phyloP scores from a whole-genome alignment of 2,797 vertebrate species.

The Microhierax caerulescens region DNA sequence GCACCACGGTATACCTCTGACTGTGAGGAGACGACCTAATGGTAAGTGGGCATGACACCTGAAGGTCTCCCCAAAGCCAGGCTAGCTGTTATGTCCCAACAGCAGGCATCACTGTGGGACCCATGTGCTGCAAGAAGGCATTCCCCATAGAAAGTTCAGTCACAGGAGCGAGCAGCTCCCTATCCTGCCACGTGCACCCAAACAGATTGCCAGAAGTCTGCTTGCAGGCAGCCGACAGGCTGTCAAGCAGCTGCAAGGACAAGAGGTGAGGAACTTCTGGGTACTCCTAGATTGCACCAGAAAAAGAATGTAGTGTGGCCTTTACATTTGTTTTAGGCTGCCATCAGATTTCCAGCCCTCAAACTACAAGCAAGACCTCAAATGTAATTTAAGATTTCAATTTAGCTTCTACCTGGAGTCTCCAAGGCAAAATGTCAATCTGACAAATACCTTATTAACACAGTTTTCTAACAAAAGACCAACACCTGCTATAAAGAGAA shows the following conservation, averaged over 20 bases:
- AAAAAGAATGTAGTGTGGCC: not conserved
- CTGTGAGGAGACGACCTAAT: not conserved
- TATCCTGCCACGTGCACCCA: not conserved
- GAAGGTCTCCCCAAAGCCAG: not conserved
- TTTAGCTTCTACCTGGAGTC: conserved; percentile 9
- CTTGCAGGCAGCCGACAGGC: not conserved
- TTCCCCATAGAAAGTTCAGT: not conserved
- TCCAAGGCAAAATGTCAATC: not conserved
- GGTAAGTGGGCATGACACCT: not conserved
- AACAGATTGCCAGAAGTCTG: not conserved
- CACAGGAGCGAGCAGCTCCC: not conserved
- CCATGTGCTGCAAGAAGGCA: not conserved
- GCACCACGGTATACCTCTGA: not conserved
- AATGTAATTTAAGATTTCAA: conserved; percentile 1
- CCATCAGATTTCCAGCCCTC: not conserved
- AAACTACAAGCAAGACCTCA: not conserved
- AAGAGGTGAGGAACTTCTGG: not conserved
- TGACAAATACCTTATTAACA: not conserved
- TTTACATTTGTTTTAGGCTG: not conserved
- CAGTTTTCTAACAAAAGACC: not conserved
- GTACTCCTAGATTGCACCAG: not conserved
- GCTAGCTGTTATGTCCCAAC: not conserved
- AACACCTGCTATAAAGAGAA: not conserved
- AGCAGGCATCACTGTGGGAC: not conserved
- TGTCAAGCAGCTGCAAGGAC: not conserved